Base-by-base conservation (phyloP, 2,113 vertebrate species). In the Benitochromis conjunctus region DNA sequence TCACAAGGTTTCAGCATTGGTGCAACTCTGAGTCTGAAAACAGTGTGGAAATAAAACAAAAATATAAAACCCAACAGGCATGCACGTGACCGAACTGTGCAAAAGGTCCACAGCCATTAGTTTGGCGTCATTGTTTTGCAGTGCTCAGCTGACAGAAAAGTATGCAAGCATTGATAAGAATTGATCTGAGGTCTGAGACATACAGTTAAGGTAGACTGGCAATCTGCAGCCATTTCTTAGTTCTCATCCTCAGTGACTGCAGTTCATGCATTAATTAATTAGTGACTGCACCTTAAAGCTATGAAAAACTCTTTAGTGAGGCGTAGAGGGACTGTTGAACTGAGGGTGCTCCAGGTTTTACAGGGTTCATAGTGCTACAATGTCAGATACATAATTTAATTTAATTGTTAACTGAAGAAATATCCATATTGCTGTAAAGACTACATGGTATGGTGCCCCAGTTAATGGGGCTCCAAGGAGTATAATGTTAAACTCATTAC, bases 361-460 rank as follows among this genome's bases (percentile, higher is more conserved):
- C 6, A 76, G 71, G 46, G 18, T 76, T 74, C 69, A 31, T 0
- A 51, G 24, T 5, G 0, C 43, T 31, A 74, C 69, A 74, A 0
- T 31, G 46, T 76, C 46, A 53, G 26, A n/a, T 34, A 1, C 46
- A 51, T 53, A 31, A 76, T 76, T 34, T 76, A 51, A 51, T 76
- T 18, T 53, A 76, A 76, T n/a, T 76, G 43, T 26, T 53, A n/a
- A n/a, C 46, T 53, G 18, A 76, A 53, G 46, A 53, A 76, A 53
- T 26, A 76, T 53, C 26, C 26, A 76, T n/a, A 53, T 34, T 34
- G 46, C n/a, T 76, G 48, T 34, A 31, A 53, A 76, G 46, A 11
- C 10, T 31, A 53, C 4, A 16, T 0, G 19, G 46, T 76, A 2
- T 12, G 10, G 46, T n/a, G 26, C 53, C 26, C 53, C 4, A 1